Evolutionary conservation across 2,888 invertebrate species (phyloP).

Genomic region (Orthonychiurus folsomi): DNA sequence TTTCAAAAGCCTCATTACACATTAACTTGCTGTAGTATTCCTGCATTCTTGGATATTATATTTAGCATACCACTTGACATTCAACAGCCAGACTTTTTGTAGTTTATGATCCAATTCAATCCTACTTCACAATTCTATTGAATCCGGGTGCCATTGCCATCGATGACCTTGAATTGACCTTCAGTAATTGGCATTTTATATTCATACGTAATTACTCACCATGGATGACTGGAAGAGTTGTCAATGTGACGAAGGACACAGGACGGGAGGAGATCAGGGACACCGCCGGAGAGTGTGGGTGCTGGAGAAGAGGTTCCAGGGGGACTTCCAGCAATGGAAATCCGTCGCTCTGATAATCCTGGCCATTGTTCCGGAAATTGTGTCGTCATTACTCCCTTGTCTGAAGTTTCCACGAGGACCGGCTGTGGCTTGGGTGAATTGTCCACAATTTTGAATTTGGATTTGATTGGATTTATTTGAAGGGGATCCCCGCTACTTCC

Average conservation of each 20-base stretch:
- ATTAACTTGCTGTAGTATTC: too few species aligned
- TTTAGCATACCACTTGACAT: too few species aligned
- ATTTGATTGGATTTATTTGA: conserved; percentile 23
- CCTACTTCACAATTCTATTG: too few species aligned
- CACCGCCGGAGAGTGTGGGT: conserved; percentile 35
- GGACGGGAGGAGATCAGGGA: conserved; percentile 36
- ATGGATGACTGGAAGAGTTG: too few species aligned
- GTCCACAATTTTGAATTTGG: conserved; percentile 27
- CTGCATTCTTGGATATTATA: too few species aligned
- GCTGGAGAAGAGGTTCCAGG: conserved; percentile 36
- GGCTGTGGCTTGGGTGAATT: conserved; percentile 24
- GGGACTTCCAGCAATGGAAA: conserved; percentile 37
- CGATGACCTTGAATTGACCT: too few species aligned
- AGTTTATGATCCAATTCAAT: too few species aligned
- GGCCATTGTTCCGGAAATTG: conserved; percentile 40
- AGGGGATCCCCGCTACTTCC: conserved; percentile 39
- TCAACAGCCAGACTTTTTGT: too few species aligned
- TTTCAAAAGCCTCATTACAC: too few species aligned
- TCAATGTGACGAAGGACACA: conserved; percentile 37
- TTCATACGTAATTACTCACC: too few species aligned
- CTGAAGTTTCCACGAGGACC: conserved; percentile 39
- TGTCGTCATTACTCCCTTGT: conserved; percentile 39
- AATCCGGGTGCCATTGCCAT: too few species aligned
- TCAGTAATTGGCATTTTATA: too few species aligned
- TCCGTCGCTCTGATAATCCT: conserved; percentile 33